Base-by-base conservation (phyloP, 2,888 invertebrate genomes). In the Muschampia plurimacula region DNA sequence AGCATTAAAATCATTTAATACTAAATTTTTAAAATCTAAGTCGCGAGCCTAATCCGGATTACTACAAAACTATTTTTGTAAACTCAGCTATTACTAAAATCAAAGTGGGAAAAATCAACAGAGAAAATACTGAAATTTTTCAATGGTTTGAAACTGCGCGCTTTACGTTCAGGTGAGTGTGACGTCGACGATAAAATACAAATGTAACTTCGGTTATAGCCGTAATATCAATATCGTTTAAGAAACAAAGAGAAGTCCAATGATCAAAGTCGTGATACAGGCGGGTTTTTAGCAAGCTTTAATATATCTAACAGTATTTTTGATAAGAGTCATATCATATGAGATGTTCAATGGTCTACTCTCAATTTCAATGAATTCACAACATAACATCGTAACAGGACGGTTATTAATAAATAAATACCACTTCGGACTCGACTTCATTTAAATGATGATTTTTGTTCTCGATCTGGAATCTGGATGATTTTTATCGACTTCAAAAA, bases 171-270 rank as follows among this genome's bases (percentile, higher is more conserved):
- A 15, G 2, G 15, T 52, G 52, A 2, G 15, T 15, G 15, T 52
- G 9, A n/a, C n/a, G 49, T 15, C 15, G 52, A 52, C 52, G 15
- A 52, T 52, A 15, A 52, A 52, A 52, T 52, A 52, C 15, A 13
- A 52, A 52, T 52, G 15, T 52, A 2, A 49, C 52, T 52, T 52
- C 15, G 55, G 55, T 55, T 55, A 55, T 55, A 22, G 22, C 22
- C 55, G 55, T 55, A 7, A 55, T 55, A 22, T 55, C 55, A 55
- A 55, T 55, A 22, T 55, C 52, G 52, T 55, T 22, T 15, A 55
- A 55, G 52, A 15, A 22, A 55, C 52, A 55, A 55, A 55, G 22
- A 9, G 15, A 22, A 5, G 52, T 22, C 52, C 52, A 49, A 15
- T 49, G 49, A 49, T 49, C 49, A 49, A 49, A 49, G 49, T 5